Base-by-base conservation (phyloP, 2,797 vertebrate species). In the Zenarchopterus dispar region DNA sequence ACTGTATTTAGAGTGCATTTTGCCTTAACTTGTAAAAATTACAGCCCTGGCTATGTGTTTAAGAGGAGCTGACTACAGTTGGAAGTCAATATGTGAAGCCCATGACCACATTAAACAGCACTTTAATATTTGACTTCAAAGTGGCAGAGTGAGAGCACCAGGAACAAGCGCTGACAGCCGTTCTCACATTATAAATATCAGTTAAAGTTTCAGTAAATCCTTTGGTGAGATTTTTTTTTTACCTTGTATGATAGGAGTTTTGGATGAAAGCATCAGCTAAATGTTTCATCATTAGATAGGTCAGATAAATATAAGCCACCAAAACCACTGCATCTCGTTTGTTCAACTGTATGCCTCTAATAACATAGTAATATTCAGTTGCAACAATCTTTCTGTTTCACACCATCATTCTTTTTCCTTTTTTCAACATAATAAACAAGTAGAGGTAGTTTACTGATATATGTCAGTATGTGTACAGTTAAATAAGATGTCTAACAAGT, bases 21-120 rank as follows among this genome's bases (percentile, higher is more conserved):
- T 88, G 90, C 89, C 93, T 92, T 90, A 92, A 94, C 93, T 91
- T 92, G 92, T 91, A 89, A 91, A 94, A 93, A 94, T 94, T 93
- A 94, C 88, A 93, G 93, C 84, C 86, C 82, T 90, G 78, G 67
- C 90, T 90, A 76, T 92, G 89, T 91, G 82, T 91, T 93, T 93
- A 92, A 92, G 90, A 84, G 76, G 82, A 84, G 86, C 87, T 89
- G 88, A 89, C 87, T 84, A 70, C 81, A 88, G 85, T 92, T 73
- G 66, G 79, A 78, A 82, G 77, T 82, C 88, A 83, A 88, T 88
- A 87, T 86, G 87, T 89, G 89, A 88, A 90, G 77, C 82, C 80
- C 73, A 84, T 53, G 82, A 93, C 93, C 93, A 94, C 93, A 94
- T 94, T 90, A 95, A 93, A 94, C 90, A 73, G 65, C 80, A 81